A percentile compares a stretch with the other conserved stretches of the same genome.
Evolutionary conservation across 2,113 vertebrate genomes (phyloP).

Genomic region (Crocuta crocuta): DNA sequence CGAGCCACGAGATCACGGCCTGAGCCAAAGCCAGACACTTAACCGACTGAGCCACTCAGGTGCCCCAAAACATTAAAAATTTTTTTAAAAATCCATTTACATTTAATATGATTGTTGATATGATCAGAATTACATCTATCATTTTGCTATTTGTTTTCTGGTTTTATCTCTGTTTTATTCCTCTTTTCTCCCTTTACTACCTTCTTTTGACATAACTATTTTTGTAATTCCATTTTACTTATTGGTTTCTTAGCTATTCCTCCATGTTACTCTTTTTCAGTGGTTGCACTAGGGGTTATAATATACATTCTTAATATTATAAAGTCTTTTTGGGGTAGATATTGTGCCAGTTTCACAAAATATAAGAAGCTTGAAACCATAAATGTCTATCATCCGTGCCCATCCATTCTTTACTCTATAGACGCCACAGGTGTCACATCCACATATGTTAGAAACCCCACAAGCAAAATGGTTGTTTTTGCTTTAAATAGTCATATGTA

Average conservation of each 20-base stretch:
- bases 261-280: neutral
- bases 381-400: neutral
- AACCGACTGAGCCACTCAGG: too few species aligned
- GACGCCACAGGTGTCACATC: neutral
- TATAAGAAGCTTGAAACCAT: neutral
- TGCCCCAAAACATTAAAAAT: too few species aligned
- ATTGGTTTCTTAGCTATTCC: neutral
- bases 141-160: neutral
- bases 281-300: neutral
- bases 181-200: neutral
- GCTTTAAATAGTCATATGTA: neutral
- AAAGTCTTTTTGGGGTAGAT: neutral
- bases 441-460: neutral
- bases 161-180: neutral
- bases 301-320: neutral
- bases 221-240: constrained; percentile 1
- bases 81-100: neutral
- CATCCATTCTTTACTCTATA: neutral
- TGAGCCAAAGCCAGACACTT: too few species aligned
- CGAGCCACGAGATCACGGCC: too few species aligned
- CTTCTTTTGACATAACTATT: neutral
- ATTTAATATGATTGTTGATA: neutral
- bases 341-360: neutral
- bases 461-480: neutral
- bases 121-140: neutral